Conservation (phyloP, 2,113 vertebrate genomes). For the Leuciscus idus region DNA sequence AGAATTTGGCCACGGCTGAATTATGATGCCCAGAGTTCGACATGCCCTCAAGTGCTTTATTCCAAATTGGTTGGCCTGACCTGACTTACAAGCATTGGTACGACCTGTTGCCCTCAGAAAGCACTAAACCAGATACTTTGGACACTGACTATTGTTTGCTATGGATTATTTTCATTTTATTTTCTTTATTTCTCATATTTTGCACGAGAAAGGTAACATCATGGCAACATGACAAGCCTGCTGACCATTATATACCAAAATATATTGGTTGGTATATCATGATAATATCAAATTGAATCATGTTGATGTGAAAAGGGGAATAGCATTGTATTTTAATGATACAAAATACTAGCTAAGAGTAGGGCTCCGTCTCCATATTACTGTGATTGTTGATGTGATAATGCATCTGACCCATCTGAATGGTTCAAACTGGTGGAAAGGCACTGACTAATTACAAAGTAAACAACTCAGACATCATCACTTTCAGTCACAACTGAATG, state of each 20-base stretch:
- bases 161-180: not conserved
- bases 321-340: too few relatives aligned
- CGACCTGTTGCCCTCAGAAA: slow-evolving; percentile 11
- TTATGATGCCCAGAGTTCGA: not conserved
- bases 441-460: not conserved
- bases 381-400: not conserved
- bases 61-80: slow-evolving; percentile 2
- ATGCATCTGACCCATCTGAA: not conserved
- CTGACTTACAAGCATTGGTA: not conserved
- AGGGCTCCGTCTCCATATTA: not conserved
- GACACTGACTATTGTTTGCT: not conserved
- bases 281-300: not conserved
- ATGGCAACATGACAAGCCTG: not conserved
- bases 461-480: not conserved
- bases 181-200: not conserved
- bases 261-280: not conserved
- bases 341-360: too few relatives aligned
- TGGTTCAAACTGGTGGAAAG: not conserved
- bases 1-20: not conserved
- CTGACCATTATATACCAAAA: not conserved
- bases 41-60: not conserved
- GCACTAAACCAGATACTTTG: not conserved
- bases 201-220: not conserved
- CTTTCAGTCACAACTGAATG: not conserved
- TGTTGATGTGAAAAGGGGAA: too few relatives aligned